Percentiles rank a stretch among this genome's conserved stretches.
These are phyloP conservation scores for Brassicogethes aeneus DNA, from an alignment of 2,888 invertebrate species.

Conservation along the genomic window DNA sequence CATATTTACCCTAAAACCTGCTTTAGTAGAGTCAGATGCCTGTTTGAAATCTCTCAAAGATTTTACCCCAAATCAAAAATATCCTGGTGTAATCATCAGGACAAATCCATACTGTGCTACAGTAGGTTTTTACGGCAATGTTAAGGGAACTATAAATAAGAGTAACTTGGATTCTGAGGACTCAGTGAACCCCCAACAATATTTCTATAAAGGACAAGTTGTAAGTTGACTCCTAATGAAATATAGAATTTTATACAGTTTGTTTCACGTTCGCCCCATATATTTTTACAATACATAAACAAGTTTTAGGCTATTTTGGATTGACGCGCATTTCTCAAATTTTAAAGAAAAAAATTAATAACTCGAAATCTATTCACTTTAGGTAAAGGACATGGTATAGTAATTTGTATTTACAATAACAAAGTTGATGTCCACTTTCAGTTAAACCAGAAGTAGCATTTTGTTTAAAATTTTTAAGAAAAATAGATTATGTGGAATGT, in stretches of 20 bases:
- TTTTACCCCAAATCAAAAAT: conserved; percentile 44
- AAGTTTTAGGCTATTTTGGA: too few species aligned
- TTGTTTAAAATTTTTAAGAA: too few species aligned
- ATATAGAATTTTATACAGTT: not conserved
- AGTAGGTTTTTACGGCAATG: conserved; percentile 51
- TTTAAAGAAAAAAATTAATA: too few species aligned
- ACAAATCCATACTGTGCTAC: conserved; percentile 44
- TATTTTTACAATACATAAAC: too few species aligned
- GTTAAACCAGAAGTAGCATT: too few species aligned
- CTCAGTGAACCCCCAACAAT: conserved; percentile 33
- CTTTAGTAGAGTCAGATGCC: conserved; percentile 49
- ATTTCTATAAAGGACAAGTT: conserved; percentile 53
- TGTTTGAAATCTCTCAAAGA: conserved; percentile 45
- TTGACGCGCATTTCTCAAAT: too few species aligned
- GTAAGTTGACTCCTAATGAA: conserved; percentile 32
- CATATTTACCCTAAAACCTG: conserved; percentile 56
- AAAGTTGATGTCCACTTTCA: too few species aligned
- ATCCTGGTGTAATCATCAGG: conserved; percentile 48
- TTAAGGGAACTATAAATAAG: conserved; percentile 42
- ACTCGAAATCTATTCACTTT: too few species aligned
- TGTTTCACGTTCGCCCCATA: conserved; percentile 13
- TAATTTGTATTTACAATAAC: too few species aligned
- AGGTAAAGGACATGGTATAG: too few species aligned
- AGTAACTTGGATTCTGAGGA: conserved; percentile 25
- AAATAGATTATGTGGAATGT: too few species aligned